Conservation (phyloP, 2,113 vertebrate genomes). For the Corythaixoides concolor region DNA sequence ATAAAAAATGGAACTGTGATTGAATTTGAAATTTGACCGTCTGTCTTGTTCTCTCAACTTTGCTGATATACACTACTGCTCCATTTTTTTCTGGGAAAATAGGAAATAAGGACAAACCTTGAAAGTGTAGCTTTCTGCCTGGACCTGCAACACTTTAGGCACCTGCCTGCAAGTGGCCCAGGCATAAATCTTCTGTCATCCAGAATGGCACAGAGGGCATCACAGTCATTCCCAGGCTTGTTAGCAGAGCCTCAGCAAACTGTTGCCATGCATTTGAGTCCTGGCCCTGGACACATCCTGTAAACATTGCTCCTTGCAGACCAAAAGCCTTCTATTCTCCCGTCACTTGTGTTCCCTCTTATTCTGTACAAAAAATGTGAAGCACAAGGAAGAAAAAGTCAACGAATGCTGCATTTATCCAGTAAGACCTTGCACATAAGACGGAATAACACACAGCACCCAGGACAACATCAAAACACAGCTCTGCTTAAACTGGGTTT, state of each 20-base stretch:
- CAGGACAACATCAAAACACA: not conserved
- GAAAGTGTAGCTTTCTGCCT: not conserved
- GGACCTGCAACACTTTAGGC: not conserved
- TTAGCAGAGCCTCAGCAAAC: not conserved
- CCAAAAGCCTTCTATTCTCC: not conserved
- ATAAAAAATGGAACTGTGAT: not conserved
- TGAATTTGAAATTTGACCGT: not conserved
- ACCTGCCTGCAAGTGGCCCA: not conserved
- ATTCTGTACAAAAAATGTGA: not conserved
- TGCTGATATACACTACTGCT: not conserved
- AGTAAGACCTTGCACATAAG: not conserved
- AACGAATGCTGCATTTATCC: not conserved
- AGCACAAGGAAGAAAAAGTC: not conserved
- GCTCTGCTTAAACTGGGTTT: not conserved
- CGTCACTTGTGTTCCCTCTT: not conserved
- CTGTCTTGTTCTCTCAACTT: not conserved
- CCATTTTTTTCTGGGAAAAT: not conserved
- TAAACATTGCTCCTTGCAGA: not conserved
- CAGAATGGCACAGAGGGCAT: not conserved
- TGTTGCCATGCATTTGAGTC: not conserved
- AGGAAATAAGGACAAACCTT: not conserved
- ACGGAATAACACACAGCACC: not conserved
- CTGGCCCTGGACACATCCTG: not conserved
- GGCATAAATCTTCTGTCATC: not conserved
- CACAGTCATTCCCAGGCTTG: not conserved